Evolutionary conservation across 2,797 vertebrate species (phyloP).

Genomic region (Cygnus olor): DNA sequence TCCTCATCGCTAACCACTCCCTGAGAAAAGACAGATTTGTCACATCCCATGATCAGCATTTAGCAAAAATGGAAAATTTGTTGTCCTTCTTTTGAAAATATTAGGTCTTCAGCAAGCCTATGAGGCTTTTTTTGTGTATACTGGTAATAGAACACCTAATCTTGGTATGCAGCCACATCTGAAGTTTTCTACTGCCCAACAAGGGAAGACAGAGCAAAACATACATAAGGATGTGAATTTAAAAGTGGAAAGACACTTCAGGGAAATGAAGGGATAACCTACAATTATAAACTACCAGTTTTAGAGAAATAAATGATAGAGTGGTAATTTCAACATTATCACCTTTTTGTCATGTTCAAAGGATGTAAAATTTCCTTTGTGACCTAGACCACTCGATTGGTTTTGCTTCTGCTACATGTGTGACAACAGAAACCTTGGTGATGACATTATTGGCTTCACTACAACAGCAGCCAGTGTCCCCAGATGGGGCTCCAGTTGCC

Average conservation of each 20-base stretch:
- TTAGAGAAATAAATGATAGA: background rate
- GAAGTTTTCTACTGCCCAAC: background rate
- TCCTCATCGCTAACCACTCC: background rate
- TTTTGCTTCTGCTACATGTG: background rate
- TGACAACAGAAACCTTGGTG: background rate
- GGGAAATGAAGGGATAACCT: background rate
- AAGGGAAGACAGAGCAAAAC: background rate
- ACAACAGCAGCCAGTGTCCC: background rate
- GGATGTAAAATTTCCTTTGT: background rate
- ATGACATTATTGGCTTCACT: background rate
- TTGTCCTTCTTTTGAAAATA: background rate
- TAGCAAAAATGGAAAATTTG: background rate
- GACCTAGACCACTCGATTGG: background rate
- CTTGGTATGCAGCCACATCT: background rate
- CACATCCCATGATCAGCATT: background rate
- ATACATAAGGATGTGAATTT: rapidly evolving
- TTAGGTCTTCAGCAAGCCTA: background rate
- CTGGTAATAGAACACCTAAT: background rate
- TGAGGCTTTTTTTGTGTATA: no score
- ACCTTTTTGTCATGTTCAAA: background rate
- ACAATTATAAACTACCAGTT: background rate
- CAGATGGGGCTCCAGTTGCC: background rate
- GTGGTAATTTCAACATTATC: background rate
- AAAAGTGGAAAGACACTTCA: background rate
- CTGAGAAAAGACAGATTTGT: background rate